A percentile compares a stretch with the other conserved stretches of the same genome.
These are phyloP conservation scores for Oscheius sp. DNA, from an alignment of 2,888 invertebrate species.

Conservation along the genomic window DNA sequence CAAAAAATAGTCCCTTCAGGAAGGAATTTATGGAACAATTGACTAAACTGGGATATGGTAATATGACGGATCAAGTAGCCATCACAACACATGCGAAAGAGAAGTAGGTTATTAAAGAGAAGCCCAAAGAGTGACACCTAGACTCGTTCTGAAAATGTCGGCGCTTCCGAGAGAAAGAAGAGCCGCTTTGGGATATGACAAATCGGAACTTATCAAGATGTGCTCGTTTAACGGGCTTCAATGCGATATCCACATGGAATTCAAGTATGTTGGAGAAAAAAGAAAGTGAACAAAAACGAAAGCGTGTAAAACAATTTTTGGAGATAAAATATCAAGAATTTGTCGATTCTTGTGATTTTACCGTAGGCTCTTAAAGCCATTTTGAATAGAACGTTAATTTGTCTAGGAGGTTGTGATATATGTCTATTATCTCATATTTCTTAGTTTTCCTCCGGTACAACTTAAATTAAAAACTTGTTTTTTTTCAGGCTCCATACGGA, in stretches of 20 bases:
- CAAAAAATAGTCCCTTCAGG: conserved; percentile 55
- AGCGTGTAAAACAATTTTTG: too few relatives aligned
- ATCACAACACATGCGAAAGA: conserved; percentile 68
- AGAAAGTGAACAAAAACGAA: too few relatives aligned
- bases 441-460: too few relatives aligned
- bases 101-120: conserved; percentile 51
- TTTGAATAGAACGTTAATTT: too few relatives aligned
- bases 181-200: conserved; percentile 53
- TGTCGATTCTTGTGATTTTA: too few relatives aligned
- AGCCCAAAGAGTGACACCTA: conserved; percentile 19
- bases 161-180: conserved; percentile 45
- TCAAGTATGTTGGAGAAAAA: conserved; percentile 49
- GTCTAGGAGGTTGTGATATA: too few relatives aligned
- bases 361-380: too few relatives aligned
- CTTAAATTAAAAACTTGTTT: background rate
- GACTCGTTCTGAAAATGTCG: conserved; percentile 67
- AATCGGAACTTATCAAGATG: conserved; percentile 58
- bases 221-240: conserved; percentile 68
- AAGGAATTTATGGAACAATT: conserved; percentile 65
- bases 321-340: too few relatives aligned
- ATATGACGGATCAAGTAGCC: conserved; percentile 68
- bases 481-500: conserved; percentile 63
- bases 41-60: conserved; percentile 64
- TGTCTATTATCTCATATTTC: too few relatives aligned
- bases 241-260: conserved; percentile 65